phyloP scores from a whole-genome alignment of 1,140 invertebrate genomes.

The Dufourea novaeangliae region DNA sequence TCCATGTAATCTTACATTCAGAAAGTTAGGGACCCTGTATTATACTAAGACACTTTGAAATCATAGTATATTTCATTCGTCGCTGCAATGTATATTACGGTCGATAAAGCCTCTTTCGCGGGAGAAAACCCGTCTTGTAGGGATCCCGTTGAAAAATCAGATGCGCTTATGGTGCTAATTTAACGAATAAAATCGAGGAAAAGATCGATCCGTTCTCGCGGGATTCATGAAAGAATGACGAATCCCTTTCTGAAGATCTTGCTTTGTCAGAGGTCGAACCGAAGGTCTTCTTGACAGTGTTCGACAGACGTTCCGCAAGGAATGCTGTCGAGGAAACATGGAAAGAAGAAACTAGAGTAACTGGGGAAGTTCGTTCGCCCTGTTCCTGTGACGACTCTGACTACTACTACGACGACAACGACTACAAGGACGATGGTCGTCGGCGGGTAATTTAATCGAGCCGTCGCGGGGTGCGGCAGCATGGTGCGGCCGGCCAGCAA shows the following conservation, averaged over 20 bases:
- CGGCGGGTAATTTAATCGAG: slow-evolving; percentile 50
- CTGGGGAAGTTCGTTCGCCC: slow-evolving; percentile 21
- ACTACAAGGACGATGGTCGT: slow-evolving; percentile 22
- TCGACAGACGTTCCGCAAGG: slow-evolving; percentile 1
- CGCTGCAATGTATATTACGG: not conserved
- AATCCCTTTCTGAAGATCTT: not conserved
- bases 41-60: not conserved
- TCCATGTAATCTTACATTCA: not conserved
- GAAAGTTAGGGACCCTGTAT: not conserved
- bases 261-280: not conserved
- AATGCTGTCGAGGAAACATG: not conserved
- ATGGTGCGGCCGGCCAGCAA: slow-evolving; percentile 14
- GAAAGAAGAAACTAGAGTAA: slow-evolving; percentile 38
- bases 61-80: not conserved
- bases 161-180: not conserved
- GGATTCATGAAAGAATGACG: too few species aligned
- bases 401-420: not conserved
- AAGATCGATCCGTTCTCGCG: too few species aligned
- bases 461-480: not conserved
- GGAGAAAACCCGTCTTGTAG: not conserved
- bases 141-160: not conserved
- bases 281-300: not conserved
- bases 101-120: not conserved
- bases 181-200: too few species aligned
- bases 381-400: not conserved